Evolutionary conservation across 2,113 vertebrate genomes (phyloP).

Genomic region (Osmerus eperlanus): DNA sequence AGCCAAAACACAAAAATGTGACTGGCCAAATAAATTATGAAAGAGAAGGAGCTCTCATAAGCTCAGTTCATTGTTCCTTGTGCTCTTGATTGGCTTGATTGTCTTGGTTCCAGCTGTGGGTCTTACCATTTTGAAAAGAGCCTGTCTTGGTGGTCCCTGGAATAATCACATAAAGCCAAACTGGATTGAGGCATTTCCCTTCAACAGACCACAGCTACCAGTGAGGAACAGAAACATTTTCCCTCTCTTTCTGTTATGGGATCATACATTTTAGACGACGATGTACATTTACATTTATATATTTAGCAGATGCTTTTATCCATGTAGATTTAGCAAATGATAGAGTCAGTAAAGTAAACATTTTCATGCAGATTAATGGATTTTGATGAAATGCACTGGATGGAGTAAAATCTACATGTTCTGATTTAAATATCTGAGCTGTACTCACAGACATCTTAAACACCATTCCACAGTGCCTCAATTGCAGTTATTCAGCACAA

Average conservation of each 20-base stretch:
- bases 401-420: too few relatives aligned
- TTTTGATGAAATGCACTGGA: neutral
- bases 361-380: neutral
- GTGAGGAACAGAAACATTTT: constrained; percentile 13
- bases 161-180: constrained; percentile 51
- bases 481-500: too few relatives aligned
- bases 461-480: too few relatives aligned
- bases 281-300: neutral
- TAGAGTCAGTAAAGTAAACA: neutral
- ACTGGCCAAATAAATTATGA: too few relatives aligned
- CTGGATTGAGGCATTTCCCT: constrained; percentile 50
- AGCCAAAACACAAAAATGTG: too few relatives aligned
- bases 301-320: neutral
- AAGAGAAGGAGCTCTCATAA: neutral
- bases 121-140: constrained; percentile 28
- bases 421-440: too few relatives aligned
- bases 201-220: constrained; percentile 54
- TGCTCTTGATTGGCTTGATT: constrained; percentile 31
- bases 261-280: neutral
- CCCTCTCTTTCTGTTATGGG: neutral
- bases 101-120: constrained; percentile 14
- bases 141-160: constrained; percentile 53
- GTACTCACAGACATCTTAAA: too few relatives aligned
- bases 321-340: neutral
- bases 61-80: constrained; percentile 5